Conservation (phyloP, 1,140 invertebrate genomes). For the Drosophila cardini region DNA sequence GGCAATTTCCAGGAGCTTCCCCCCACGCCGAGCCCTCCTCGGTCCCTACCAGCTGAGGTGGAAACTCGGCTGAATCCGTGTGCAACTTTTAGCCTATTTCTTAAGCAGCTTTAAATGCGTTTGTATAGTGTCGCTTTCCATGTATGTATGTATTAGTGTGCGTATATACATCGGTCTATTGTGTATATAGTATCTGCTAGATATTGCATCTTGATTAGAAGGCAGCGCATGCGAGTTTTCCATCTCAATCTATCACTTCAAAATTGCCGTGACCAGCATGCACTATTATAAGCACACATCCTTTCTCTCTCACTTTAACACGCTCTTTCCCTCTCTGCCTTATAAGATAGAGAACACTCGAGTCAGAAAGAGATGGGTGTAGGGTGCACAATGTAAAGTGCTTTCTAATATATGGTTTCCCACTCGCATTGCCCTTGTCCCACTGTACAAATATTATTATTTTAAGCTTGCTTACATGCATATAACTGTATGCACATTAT, state of each 20-base stretch:
- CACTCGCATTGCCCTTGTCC: constrained; percentile 30
- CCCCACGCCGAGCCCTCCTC: neutral
- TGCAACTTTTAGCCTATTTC: constrained; percentile 33
- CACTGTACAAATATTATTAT: constrained; percentile 64
- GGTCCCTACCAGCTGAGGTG: neutral
- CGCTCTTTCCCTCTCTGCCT: neutral
- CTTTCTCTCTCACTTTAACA: neutral
- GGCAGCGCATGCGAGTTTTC: constrained; percentile 11
- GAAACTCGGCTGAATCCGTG: constrained; percentile 11
- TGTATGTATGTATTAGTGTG: constrained; percentile 3
- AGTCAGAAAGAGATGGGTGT: constrained; percentile 17
- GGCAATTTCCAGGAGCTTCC: neutral
- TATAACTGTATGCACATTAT: constrained; percentile 38
- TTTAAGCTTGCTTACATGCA: constrained; percentile 43
- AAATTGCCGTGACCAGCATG: neutral
- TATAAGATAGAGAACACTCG: constrained; percentile 4
- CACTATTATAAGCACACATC: neutral
- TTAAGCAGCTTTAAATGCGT: constrained; percentile 53
- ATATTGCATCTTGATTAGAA: constrained; percentile 24
- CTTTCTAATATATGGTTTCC: neutral
- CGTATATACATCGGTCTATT: constrained; percentile 34
- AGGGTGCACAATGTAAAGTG: neutral
- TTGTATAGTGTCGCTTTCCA: constrained; percentile 34
- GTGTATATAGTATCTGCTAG: constrained; percentile 56
- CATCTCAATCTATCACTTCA: neutral